Base-by-base conservation (phyloP, 2,113 vertebrate genomes). In the Aramus guarauna region DNA sequence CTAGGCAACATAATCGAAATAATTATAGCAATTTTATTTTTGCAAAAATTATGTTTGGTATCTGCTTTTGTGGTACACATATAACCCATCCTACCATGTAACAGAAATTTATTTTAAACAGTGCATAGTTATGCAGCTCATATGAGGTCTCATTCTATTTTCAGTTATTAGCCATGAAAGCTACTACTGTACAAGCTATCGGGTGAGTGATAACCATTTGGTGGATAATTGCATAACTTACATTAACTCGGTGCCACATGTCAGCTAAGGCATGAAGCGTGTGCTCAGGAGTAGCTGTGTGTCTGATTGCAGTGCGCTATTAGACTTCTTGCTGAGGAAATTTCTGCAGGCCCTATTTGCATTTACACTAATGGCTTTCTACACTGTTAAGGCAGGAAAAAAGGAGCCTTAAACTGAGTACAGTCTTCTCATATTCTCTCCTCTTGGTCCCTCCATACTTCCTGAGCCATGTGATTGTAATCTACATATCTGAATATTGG, bases 131-230 rank as follows among this genome's bases (percentile, higher is more conserved):
- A 60, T 53, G 60, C 23, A 89, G 80, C 27, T 85, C 30, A 53
- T 43, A 26, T 69, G 63, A 83, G 47, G 55, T 88, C 72, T 90
- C 50, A 85, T 91, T 95, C 62, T 90, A 23, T 93, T 94, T 85
- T 76, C 53, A 20, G 26, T 76, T 90, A 82, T 92, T 85, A 85
- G 36, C 76, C 56, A 53, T 58, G 92, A 84, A 97, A 95, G 77
- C 47, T 91, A 58, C 55, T 73, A 73, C 53, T 88, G 73, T 91
- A 79, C 47, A 69, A 90, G 37, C 77, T 78, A 62, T 89, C 2
- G 5, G 53, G 68, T 95, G 80, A 82, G 71, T 79, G 84, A 62
- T 69, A 90, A 36, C 19, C 23, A 24, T 91, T 92, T 92, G 89
- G 69, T 91, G 50, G 32, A 29, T 82, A 92, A 88, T 79, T 94